Percentiles rank a stretch among this genome's conserved stretches.
Evolutionary conservation across 2,113 vertebrate genomes (phyloP).

Genomic region (Glaucomys volans): DNA sequence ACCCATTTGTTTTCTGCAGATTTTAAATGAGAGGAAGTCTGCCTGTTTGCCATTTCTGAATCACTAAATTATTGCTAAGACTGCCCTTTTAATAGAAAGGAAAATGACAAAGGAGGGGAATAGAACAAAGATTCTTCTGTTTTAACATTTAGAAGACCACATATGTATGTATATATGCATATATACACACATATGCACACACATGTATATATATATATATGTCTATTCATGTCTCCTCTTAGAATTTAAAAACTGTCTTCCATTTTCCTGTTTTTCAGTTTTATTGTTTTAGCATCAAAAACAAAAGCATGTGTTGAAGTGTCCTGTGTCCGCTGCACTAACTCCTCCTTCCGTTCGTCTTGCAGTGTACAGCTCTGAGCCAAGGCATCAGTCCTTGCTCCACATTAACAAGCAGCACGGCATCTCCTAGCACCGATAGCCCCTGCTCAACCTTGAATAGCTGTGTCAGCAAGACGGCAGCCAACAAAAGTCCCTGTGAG

Average conservation of each 20-base stretch:
- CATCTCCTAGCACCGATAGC: slow-evolving; percentile 96
- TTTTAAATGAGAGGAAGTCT: slow-evolving; percentile 68
- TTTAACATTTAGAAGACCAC: neutral
- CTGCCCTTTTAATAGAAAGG: neutral
- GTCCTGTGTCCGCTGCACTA: neutral
- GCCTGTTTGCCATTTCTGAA: slow-evolving; percentile 57
- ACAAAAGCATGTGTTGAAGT: neutral
- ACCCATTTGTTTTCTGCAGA: slow-evolving; percentile 66
- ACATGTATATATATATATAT: neutral
- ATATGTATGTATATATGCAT: neutral
- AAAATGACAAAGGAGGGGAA: neutral
- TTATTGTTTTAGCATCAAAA: neutral
- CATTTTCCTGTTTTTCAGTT: neutral
- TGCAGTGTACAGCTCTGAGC: slow-evolving; percentile 90
- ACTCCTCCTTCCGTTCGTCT: slow-evolving; percentile 56
- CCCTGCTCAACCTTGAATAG: slow-evolving; percentile 98
- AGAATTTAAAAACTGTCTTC: slow-evolving; percentile 1
- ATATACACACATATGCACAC: neutral
- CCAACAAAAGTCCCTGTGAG: slow-evolving; percentile 93
- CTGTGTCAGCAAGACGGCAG: slow-evolving; percentile 89
- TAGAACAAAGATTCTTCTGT: neutral
- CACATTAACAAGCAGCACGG: slow-evolving; percentile 97
- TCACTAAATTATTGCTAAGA: slow-evolving; percentile 48
- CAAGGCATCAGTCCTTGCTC: slow-evolving; percentile 96
- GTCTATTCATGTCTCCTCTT: neutral